Evolutionary conservation across 2,113 vertebrate species (phyloP).

Genomic region (Scomber japonicus): DNA sequence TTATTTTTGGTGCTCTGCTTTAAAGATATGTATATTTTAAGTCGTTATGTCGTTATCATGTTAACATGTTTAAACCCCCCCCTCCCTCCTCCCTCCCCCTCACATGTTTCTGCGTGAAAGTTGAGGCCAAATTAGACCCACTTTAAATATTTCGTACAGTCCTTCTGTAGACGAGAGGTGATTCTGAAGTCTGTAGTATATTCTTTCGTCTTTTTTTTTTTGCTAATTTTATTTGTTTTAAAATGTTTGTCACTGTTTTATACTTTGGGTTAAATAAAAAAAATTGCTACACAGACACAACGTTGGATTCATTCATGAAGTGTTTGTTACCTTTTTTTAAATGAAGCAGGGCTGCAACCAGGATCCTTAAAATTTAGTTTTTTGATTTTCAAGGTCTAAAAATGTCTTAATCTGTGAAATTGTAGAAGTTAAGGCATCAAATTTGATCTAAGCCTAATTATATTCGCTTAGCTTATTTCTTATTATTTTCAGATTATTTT

Average conservation of each 20-base stretch:
- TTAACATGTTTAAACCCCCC: neutral
- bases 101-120: neutral
- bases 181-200: neutral
- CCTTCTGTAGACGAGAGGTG: neutral
- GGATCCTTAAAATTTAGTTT: too few species aligned
- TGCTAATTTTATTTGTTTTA: slow-evolving; percentile 45
- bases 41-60: neutral
- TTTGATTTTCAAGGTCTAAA: too few species aligned
- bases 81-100: too few species aligned
- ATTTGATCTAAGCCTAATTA: too few species aligned
- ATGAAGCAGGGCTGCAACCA: too few species aligned
- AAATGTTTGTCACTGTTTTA: slow-evolving; percentile 59
- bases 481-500: too few species aligned
- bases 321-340: too few species aligned
- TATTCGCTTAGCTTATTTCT: too few species aligned
- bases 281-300: slow-evolving; percentile 29
- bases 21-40: slow-evolving; percentile 21
- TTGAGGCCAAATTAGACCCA: neutral
- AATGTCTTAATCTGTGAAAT: too few species aligned
- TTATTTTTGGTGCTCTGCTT: slow-evolving; percentile 19
- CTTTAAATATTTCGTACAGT: neutral
- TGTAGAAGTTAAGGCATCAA: too few species aligned
- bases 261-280: slow-evolving; percentile 68
- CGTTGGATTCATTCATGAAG: slow-evolving; percentile 7
- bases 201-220: slow-evolving; percentile 10